Base-by-base conservation (phyloP, 2,888 invertebrate species). In the Corythucha ciliata region DNA sequence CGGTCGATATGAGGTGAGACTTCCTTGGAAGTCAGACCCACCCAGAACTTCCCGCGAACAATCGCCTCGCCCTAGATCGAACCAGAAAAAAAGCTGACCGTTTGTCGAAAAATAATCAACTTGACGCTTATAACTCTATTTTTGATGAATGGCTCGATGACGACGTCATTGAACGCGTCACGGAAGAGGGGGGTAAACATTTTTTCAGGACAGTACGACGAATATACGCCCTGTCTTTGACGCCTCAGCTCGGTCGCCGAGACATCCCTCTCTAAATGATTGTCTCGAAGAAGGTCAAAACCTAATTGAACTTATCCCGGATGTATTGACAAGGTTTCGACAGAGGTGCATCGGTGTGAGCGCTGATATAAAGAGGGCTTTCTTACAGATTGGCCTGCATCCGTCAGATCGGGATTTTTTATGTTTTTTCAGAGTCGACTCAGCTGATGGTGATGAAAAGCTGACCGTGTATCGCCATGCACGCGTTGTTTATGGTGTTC, bases 11-110 rank as follows among this genome's bases (percentile, higher is more conserved):
- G 63, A 62, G 44, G 63, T 66, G 2, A 26, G 49, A 20, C 53
- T 66, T 8, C 65, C 66, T 6, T 65, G 64, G 64, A 57, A 62
- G n/a, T n/a, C n/a, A 16, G 62, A 63, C n/a, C 61, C 58, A 41
- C 64, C 64, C 51, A 61, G 62, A 1, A 60, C 59, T n/a, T n/a
- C n/a, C n/a, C n/a, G n/a, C n/a, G n/a, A n/a, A n/a, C n/a, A n/a
- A n/a, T n/a, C n/a, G n/a, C n/a, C n/a, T n/a, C n/a, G n/a, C n/a
- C n/a, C n/a, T n/a, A n/a, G n/a, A n/a, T n/a, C n/a, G n/a, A n/a
- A n/a, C n/a, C n/a, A n/a, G n/a, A n/a, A n/a, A n/a, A n/a, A n/a
- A n/a, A n/a, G n/a, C n/a, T n/a, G n/a, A n/a, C n/a, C n/a, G n/a
- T n/a, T n/a, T n/a, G n/a, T n/a, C n/a, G 33, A 24, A n/a, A 45